Percentiles rank a stretch among this genome's conserved stretches.
These are phyloP conservation scores for Teleiodes luculella DNA, from an alignment of 2,888 invertebrate species.

Conservation along the genomic window DNA sequence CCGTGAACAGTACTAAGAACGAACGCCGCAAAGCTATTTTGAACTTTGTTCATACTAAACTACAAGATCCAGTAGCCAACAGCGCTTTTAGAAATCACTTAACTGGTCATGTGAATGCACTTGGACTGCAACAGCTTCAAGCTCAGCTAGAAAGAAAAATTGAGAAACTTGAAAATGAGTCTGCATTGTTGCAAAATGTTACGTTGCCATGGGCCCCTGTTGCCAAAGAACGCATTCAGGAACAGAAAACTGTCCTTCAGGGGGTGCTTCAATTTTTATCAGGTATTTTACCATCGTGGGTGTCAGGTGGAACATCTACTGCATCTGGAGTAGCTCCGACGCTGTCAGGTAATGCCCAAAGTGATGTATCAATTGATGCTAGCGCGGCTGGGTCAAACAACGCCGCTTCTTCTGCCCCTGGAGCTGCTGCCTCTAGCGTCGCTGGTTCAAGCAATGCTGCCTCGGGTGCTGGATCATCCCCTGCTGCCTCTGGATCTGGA, in stretches of 20 bases:
- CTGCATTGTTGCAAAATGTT: conserved; percentile 47
- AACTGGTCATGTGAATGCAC: conserved; percentile 48
- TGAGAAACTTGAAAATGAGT: conserved; percentile 57
- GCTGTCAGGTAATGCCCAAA: neutral
- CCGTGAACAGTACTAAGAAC: conserved; percentile 52
- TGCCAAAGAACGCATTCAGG: conserved; percentile 47
- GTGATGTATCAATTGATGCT: neutral
- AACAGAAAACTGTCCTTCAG: conserved; percentile 54
- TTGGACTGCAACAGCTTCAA: conserved; percentile 49
- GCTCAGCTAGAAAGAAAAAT: conserved; percentile 52
- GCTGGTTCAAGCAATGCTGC: neutral
- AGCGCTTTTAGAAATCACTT: conserved; percentile 50
- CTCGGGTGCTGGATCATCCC: neutral
- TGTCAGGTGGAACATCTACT: conserved; percentile 30
- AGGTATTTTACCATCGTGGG: conserved; percentile 55
- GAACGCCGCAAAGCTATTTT: conserved; percentile 61
- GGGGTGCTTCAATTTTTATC: conserved; percentile 50
- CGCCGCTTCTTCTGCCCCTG: neutral
- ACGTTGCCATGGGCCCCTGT: conserved; percentile 47
- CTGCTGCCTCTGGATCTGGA: neutral
- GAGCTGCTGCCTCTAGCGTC: neutral
- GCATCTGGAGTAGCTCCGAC: neutral
- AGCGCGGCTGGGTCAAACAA: neutral
- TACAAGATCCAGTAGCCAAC: conserved; percentile 38
- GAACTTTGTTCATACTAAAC: conserved; percentile 48